Conservation (phyloP, 2,888 invertebrate species). For the Chymomyza caudatula region DNA sequence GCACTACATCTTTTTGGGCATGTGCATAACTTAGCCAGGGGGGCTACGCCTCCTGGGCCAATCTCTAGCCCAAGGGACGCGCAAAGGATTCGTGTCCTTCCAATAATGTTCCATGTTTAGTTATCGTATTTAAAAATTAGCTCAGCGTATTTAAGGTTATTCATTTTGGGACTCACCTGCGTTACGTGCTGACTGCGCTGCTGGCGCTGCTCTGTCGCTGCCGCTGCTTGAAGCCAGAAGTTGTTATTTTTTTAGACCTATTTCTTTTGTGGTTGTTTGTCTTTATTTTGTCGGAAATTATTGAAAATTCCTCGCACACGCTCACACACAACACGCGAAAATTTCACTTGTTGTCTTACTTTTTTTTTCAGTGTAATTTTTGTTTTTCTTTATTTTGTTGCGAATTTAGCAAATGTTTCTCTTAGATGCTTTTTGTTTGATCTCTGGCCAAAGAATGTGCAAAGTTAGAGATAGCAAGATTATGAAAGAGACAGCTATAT, state of each 20-base stretch:
- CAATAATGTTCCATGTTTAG: too few species aligned
- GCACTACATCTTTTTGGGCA: too few species aligned
- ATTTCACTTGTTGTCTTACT: background rate
- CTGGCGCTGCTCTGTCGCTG: too few species aligned
- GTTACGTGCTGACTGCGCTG: background rate
- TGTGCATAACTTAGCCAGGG: too few species aligned
- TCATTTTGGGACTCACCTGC: background rate
- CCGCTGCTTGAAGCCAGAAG: background rate
- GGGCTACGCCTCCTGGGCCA: too few species aligned
- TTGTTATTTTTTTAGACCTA: background rate
- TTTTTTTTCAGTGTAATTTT: slow-evolving; percentile 4
- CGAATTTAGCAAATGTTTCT: slow-evolving; percentile 30
- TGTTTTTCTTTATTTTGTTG: slow-evolving; percentile 41
- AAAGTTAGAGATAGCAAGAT: background rate
- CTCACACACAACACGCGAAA: background rate
- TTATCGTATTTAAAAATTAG: too few species aligned
- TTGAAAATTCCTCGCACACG: background rate
- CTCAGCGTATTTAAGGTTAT: too few species aligned
- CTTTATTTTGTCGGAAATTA: background rate
- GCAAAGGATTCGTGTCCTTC: too few species aligned
- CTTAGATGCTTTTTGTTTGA: slow-evolving; percentile 41
- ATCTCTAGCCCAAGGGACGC: too few species aligned
- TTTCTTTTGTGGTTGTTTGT: background rate
- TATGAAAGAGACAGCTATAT: background rate
- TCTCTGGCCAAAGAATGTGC: slow-evolving; percentile 32